Conservation (phyloP, 2,113 vertebrate species). For the Nothoprocta pentlandii region DNA sequence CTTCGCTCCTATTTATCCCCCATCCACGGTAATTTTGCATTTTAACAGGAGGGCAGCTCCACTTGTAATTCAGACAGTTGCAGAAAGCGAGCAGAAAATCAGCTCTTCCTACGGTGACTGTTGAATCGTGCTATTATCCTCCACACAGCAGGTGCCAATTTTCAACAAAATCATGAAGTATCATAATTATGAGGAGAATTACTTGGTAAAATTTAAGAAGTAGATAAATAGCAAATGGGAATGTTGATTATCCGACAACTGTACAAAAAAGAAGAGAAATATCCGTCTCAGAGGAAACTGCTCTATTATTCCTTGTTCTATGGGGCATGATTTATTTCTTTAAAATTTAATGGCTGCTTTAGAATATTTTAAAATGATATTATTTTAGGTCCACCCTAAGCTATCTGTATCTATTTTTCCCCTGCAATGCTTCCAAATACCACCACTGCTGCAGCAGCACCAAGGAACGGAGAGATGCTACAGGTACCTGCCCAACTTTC, state of each 20-base stretch:
- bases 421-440: not conserved
- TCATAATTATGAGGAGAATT: slow-evolving; percentile 76
- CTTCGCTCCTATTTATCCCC: not conserved
- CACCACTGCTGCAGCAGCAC: not conserved
- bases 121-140: slow-evolving; percentile 75
- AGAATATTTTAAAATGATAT: not conserved
- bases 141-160: slow-evolving; percentile 70
- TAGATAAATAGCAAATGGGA: slow-evolving; percentile 77
- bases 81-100: slow-evolving; percentile 76
- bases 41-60: slow-evolving; percentile 20
- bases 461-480: not conserved
- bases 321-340: not conserved
- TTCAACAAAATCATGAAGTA: slow-evolving; percentile 68
- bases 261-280: not conserved
- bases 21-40: not conserved
- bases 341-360: not conserved
- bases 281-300: not conserved
- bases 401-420: not conserved
- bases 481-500: not conserved
- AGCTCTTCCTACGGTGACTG: slow-evolving; percentile 60
- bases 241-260: slow-evolving; percentile 73
- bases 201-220: slow-evolving; percentile 74
- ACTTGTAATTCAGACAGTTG: slow-evolving; percentile 70
- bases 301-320: not conserved
- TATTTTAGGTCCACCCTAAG: not conserved